These are phyloP conservation scores for Brachypterus glaber DNA, from an alignment of 2,888 invertebrate genomes.

Conservation along the genomic window DNA sequence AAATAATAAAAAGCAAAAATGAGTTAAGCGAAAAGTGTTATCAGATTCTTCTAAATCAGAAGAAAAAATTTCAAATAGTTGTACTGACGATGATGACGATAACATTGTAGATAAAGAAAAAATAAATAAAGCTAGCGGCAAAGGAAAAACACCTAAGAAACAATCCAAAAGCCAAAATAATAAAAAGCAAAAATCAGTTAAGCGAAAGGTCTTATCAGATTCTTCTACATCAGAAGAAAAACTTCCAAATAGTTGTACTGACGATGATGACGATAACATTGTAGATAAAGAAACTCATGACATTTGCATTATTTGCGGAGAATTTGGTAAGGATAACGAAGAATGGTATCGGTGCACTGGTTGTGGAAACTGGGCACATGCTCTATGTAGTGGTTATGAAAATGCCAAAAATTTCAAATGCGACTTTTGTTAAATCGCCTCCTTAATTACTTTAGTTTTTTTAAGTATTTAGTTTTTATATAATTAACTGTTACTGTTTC, in stretches of 20 bases:
- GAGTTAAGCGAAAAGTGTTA: too few species aligned
- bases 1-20: too few species aligned
- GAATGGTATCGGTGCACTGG: conserved; percentile 17
- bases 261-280: conserved; percentile 14
- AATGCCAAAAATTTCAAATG: conserved; percentile 14
- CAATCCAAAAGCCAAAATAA: conserved; percentile 8
- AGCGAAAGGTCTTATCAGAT: conserved; percentile 8
- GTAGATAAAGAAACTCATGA: conserved; percentile 11
- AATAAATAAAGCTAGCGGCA: conserved; percentile 14
- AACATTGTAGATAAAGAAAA: conserved; percentile 17
- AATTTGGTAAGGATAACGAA: conserved; percentile 17
- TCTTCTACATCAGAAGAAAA: conserved; percentile 12
- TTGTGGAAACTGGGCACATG: conserved; percentile 17
- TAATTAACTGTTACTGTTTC: too few species aligned
- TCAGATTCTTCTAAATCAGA: too few species aligned
- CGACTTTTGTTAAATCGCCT: conserved; percentile 11
- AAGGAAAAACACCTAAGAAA: conserved; percentile 7
- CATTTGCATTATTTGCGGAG: conserved; percentile 15
- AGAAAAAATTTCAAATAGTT: too few species aligned
- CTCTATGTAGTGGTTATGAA: conserved; percentile 12
- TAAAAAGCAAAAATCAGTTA: too few species aligned
- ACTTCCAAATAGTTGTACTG: neutral
- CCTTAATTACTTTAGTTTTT: too few species aligned
- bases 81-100: too few species aligned
- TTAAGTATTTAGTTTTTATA: too few species aligned